These are phyloP conservation scores for Candidula unifasciata DNA, from an alignment of 2,888 invertebrate genomes.

Conservation along the genomic window DNA sequence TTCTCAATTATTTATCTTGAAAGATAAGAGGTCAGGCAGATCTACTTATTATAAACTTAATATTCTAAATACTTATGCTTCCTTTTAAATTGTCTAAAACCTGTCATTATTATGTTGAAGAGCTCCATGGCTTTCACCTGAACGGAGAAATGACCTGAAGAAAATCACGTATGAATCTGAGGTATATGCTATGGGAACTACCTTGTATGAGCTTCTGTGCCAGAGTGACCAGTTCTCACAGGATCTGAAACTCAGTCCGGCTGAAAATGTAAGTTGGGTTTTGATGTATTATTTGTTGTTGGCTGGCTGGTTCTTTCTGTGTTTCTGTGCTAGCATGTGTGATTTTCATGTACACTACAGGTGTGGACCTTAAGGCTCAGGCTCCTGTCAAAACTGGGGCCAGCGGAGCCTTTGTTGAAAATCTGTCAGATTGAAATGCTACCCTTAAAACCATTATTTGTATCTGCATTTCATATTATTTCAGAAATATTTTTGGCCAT, in stretches of 20 bases:
- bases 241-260: background rate
- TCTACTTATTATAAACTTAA: background rate
- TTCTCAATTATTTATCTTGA: too few species aligned
- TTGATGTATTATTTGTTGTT: too few species aligned
- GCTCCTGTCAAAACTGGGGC: too few species aligned
- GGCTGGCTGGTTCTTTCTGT: too few species aligned
- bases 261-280: background rate
- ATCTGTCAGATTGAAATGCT: too few species aligned
- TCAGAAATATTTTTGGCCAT: too few species aligned
- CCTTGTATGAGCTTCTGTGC: conserved; percentile 36
- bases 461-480: too few species aligned
- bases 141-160: conserved; percentile 23
- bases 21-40: background rate
- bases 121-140: conserved; percentile 44
- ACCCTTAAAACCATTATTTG: too few species aligned
- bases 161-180: conserved; percentile 41
- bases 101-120: background rate
- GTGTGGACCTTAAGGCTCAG: too few species aligned
- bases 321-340: too few species aligned
- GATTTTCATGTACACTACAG: too few species aligned
- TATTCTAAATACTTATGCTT: background rate
- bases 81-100: background rate
- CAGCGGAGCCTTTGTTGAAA: too few species aligned
- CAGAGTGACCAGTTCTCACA: conserved; percentile 37
- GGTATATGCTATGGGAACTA: conserved; percentile 44